phyloP scores from a whole-genome alignment of 2,113 vertebrate genomes.

The Orientallactaga bullata region DNA sequence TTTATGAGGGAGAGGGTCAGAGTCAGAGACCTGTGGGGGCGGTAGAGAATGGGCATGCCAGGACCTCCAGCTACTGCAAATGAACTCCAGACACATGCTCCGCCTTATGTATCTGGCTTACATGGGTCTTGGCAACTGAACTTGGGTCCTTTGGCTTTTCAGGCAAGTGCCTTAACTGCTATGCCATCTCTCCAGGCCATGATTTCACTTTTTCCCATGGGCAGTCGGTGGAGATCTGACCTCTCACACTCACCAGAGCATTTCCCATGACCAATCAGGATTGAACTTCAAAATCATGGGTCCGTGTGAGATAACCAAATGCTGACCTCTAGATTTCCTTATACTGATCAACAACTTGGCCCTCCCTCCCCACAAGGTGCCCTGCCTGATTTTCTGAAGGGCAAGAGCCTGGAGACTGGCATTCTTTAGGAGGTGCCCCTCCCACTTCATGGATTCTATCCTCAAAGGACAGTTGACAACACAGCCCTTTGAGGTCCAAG shows the following conservation, averaged over 20 bases:
- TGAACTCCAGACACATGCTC: too few species aligned
- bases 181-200: not conserved
- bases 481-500: not conserved
- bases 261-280: not conserved
- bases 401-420: not conserved
- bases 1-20: too few species aligned
- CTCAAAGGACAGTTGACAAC: not conserved
- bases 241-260: not conserved
- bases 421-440: not conserved
- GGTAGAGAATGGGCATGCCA: too few species aligned
- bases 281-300: not conserved
- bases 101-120: too few species aligned
- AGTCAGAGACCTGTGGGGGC: too few species aligned
- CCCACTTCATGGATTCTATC: not conserved
- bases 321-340: not conserved
- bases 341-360: conserved; percentile 28
- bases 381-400: conserved; percentile 46
- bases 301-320: not conserved
- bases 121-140: too few species aligned
- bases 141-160: too few species aligned
- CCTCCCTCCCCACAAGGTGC: not conserved
- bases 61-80: too few species aligned
- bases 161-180: too few species aligned
- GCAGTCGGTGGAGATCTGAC: not conserved
- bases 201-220: not conserved